phyloP scores from a whole-genome alignment of 2,797 vertebrate species.

The Ambastaia sidthimunki region DNA sequence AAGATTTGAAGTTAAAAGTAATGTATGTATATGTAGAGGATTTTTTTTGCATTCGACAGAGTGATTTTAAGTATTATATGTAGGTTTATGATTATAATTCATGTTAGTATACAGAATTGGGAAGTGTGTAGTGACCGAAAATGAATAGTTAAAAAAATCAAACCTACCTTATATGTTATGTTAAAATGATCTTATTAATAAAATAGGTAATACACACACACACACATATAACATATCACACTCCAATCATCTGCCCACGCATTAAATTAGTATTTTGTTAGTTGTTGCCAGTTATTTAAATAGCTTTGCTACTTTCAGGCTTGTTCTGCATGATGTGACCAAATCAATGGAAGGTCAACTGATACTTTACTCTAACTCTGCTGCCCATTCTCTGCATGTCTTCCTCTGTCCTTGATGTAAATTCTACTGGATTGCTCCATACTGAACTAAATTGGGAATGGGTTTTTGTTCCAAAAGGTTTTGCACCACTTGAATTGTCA shows the following conservation, averaged over 20 bases:
- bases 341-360: slow-evolving; percentile 62
- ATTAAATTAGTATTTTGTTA: not conserved
- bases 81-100: too few relatives aligned
- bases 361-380: slow-evolving; percentile 57
- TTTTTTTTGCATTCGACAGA: too few relatives aligned
- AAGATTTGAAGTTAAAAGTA: not conserved
- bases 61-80: too few relatives aligned
- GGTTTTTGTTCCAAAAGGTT: slow-evolving; percentile 60
- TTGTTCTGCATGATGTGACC: slow-evolving; percentile 42
- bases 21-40: not conserved
- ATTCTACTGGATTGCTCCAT: slow-evolving; percentile 52
- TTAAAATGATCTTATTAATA: too few relatives aligned
- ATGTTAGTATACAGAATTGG: too few relatives aligned
- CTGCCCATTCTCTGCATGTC: slow-evolving; percentile 62
- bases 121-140: too few relatives aligned
- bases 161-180: too few relatives aligned
- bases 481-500: slow-evolving; percentile 46
- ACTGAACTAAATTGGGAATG: slow-evolving; percentile 62
- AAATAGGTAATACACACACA: too few relatives aligned
- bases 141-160: too few relatives aligned
- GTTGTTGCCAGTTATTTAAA: not conserved
- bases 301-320: not conserved
- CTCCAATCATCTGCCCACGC: not conserved
- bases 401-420: slow-evolving; percentile 43
- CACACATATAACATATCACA: too few relatives aligned